These are phyloP conservation scores for Ganaspis sp. DNA, from an alignment of 1,140 invertebrate species.

Conservation along the genomic window DNA sequence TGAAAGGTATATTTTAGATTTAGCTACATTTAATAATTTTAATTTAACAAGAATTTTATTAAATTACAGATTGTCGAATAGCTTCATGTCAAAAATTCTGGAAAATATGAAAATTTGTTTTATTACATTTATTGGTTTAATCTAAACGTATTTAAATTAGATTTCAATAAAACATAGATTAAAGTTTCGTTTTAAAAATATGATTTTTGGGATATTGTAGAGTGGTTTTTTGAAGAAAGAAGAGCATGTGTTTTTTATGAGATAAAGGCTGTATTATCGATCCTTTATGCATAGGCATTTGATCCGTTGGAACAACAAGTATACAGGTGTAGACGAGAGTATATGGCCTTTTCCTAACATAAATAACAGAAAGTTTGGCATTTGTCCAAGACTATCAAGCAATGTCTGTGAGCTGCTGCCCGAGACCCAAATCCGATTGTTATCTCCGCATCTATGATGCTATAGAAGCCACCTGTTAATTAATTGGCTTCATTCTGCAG, in stretches of 20 bases:
- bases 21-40: too few species aligned
- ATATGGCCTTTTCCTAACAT: slow-evolving; percentile 18
- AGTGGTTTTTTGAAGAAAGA: too few species aligned
- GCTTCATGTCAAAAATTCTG: too few species aligned
- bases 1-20: too few species aligned
- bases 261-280: neutral
- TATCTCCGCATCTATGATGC: neutral
- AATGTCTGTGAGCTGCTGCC: slow-evolving; percentile 15
- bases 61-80: too few species aligned
- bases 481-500: neutral
- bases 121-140: too few species aligned
- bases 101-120: too few species aligned
- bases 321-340: slow-evolving; percentile 12
- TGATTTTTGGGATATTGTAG: too few species aligned
- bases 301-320: slow-evolving; percentile 29
- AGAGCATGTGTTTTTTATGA: neutral
- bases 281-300: slow-evolving; percentile 18
- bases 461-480: slow-evolving; percentile 22
- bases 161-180: too few species aligned
- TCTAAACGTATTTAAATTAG: too few species aligned
- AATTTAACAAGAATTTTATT: too few species aligned
- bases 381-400: slow-evolving; percentile 24
- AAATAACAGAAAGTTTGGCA: slow-evolving; percentile 27
- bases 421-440: slow-evolving; percentile 24
- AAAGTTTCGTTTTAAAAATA: too few species aligned